These are phyloP conservation scores for Lepidocyrtinus sp. DNA, from an alignment of 2,888 invertebrate genomes.

Conservation along the genomic window DNA sequence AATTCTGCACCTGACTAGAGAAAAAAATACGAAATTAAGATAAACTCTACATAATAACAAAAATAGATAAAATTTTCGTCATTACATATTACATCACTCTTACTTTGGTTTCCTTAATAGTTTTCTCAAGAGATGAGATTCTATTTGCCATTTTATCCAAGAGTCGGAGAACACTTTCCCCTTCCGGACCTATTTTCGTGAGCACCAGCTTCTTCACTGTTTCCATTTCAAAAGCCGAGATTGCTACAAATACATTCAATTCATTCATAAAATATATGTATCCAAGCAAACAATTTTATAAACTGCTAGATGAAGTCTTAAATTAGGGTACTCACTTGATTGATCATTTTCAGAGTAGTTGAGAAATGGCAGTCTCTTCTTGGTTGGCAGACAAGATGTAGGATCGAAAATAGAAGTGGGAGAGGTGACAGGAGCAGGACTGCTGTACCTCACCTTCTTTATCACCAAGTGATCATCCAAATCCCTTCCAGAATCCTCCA, in stretches of 20 bases:
- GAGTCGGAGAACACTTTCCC: conserved; percentile 57
- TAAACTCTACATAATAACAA: background rate
- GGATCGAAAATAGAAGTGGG: conserved; percentile 39
- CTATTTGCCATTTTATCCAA: conserved; percentile 65
- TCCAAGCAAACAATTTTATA: too few relatives aligned
- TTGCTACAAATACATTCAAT: too few relatives aligned
- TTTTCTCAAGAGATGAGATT: conserved; percentile 67
- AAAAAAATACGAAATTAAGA: conserved; percentile 20
- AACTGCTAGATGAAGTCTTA: too few relatives aligned
- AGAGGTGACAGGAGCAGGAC: conserved; percentile 40
- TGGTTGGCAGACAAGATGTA: conserved; percentile 63
- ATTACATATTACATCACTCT: background rate
- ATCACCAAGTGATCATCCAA: conserved; percentile 66
- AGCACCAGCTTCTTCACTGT: conserved; percentile 66
- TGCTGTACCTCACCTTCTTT: conserved; percentile 65
- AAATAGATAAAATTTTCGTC: background rate
- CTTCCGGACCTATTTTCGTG: conserved; percentile 60
- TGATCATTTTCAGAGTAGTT: conserved; percentile 68
- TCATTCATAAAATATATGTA: too few relatives aligned
- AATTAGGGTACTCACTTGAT: conserved; percentile 49
- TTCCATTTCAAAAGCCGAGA: conserved; percentile 59
- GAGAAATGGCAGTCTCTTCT: conserved; percentile 67
- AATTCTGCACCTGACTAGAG: conserved; percentile 63
- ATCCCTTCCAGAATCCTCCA: conserved; percentile 46
- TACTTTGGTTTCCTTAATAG: conserved; percentile 59